Conservation (phyloP, 2,888 invertebrate genomes). For the Drosophila tripunctata region DNA sequence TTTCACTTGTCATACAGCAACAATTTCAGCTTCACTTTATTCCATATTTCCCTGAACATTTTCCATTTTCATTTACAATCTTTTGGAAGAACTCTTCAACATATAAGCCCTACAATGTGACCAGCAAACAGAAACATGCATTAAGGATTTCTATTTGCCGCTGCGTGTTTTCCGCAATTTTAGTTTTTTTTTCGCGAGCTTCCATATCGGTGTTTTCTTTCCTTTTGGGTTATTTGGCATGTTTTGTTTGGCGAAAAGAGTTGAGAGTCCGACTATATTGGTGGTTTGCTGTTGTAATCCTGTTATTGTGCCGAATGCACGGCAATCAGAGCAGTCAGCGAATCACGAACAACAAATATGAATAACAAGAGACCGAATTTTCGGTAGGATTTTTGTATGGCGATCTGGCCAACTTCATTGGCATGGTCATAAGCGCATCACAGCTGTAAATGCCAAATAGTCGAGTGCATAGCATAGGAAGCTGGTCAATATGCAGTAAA, state of each 20-base stretch:
- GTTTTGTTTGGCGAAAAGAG: slow-evolving; percentile 38
- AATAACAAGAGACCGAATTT: slow-evolving; percentile 23
- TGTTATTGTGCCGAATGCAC: slow-evolving; percentile 64
- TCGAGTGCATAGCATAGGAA: neutral
- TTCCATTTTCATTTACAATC: slow-evolving; percentile 13
- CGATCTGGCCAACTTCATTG: slow-evolving; percentile 24
- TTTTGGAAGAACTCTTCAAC: slow-evolving; percentile 17
- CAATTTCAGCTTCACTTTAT: too few species aligned
- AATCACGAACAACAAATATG: slow-evolving; percentile 9
- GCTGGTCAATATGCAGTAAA: slow-evolving; percentile 70
- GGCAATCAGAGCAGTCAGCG: slow-evolving; percentile 53
- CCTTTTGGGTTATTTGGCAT: slow-evolving; percentile 25
- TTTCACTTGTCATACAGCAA: too few species aligned
- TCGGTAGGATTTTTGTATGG: slow-evolving; percentile 40
- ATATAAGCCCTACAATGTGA: slow-evolving; percentile 30
- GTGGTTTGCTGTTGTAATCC: slow-evolving; percentile 59
- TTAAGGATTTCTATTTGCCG: slow-evolving; percentile 54
- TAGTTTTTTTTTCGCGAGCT: neutral
- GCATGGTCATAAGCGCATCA: slow-evolving; percentile 67
- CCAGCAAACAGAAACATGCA: slow-evolving; percentile 51
- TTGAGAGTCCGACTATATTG: slow-evolving; percentile 14
- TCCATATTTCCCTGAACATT: slow-evolving; percentile 9
- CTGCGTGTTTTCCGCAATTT: slow-evolving; percentile 24
- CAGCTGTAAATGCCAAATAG: slow-evolving; percentile 53
- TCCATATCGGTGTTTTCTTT: slow-evolving; percentile 6